Percentiles rank a stretch among this genome's conserved stretches.
phyloP scores from a whole-genome alignment of 2,888 invertebrate species.

The Axea sp. region DNA sequence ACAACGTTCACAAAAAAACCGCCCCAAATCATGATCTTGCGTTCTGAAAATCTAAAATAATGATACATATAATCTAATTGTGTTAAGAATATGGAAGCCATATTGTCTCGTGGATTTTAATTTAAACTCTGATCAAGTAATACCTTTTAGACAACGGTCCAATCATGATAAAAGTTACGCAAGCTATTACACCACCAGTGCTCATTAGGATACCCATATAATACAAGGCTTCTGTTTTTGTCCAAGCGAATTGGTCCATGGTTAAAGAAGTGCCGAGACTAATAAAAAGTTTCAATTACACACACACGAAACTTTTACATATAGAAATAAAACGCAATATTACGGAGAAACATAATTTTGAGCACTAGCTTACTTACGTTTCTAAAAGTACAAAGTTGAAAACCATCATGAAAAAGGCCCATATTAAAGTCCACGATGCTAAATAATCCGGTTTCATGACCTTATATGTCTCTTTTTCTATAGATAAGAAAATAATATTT shows the following conservation, averaged over 20 bases:
- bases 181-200: constrained; percentile 88
- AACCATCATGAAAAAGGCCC: constrained; percentile 90
- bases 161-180: constrained; percentile 86
- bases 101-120: constrained; percentile 24
- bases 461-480: constrained; percentile 87
- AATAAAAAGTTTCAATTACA: constrained; percentile 61
- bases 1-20: constrained; percentile 90
- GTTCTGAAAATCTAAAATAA: constrained; percentile 83
- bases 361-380: constrained; percentile 84
- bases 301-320: constrained; percentile 43
- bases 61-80: constrained; percentile 31
- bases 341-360: constrained; percentile 24
- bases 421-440: constrained; percentile 88
- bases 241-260: constrained; percentile 95
- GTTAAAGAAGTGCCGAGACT: constrained; percentile 89
- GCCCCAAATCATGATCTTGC: constrained; percentile 89
- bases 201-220: constrained; percentile 92
- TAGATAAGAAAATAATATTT: constrained; percentile 22
- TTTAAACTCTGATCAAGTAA: constrained; percentile 1
- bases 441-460: constrained; percentile 86
- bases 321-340: constrained; percentile 38
- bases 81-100: constrained; percentile 23
- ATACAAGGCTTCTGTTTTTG: constrained; percentile 86
- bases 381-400: constrained; percentile 94
- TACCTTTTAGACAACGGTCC: constrained; percentile 84